Percentiles rank a stretch among this genome's conserved stretches.
These are phyloP conservation scores for Drosophila pandora DNA, from an alignment of 1,140 invertebrate species.

Conservation along the genomic window DNA sequence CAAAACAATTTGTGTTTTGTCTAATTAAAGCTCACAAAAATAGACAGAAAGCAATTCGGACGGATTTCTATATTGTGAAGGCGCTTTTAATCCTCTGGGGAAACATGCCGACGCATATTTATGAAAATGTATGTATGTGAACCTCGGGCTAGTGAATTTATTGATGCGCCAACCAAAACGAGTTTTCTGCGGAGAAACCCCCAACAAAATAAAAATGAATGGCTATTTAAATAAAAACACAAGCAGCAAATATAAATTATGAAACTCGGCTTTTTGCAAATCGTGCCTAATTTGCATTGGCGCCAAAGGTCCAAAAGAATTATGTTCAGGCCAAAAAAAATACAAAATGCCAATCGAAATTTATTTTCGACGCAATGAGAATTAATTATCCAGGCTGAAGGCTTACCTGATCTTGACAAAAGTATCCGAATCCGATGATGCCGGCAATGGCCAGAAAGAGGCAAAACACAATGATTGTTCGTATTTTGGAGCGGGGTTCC, in stretches of 20 bases:
- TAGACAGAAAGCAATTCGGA: constrained; percentile 17
- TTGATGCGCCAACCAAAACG: constrained; percentile 36
- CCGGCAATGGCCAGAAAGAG: constrained; percentile 91
- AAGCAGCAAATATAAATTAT: constrained; percentile 70
- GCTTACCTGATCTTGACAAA: constrained; percentile 92
- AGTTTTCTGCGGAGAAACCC: constrained; percentile 37
- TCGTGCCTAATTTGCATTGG: constrained; percentile 72
- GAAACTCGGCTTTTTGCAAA: constrained; percentile 44
- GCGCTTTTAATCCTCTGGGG: constrained; percentile 19
- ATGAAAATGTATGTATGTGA: constrained; percentile 12
- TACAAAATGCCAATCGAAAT: constrained; percentile 16
- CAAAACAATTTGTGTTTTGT: constrained; percentile 46
- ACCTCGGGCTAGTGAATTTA: constrained; percentile 29
- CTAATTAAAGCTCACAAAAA: constrained; percentile 47
- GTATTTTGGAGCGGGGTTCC: constrained; percentile 89
- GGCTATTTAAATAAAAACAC: constrained; percentile 55
- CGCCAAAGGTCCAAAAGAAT: constrained; percentile 45
- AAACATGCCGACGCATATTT: constrained; percentile 34
- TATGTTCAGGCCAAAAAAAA: neutral
- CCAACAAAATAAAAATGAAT: constrained; percentile 28
- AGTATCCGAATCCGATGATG: constrained; percentile 94
- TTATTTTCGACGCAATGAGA: constrained; percentile 42
- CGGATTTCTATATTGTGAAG: constrained; percentile 17
- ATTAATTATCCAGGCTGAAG: constrained; percentile 20
- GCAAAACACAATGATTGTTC: constrained; percentile 91